phyloP scores from a whole-genome alignment of 2,888 invertebrate species.

The Ectropis crepuscularia region DNA sequence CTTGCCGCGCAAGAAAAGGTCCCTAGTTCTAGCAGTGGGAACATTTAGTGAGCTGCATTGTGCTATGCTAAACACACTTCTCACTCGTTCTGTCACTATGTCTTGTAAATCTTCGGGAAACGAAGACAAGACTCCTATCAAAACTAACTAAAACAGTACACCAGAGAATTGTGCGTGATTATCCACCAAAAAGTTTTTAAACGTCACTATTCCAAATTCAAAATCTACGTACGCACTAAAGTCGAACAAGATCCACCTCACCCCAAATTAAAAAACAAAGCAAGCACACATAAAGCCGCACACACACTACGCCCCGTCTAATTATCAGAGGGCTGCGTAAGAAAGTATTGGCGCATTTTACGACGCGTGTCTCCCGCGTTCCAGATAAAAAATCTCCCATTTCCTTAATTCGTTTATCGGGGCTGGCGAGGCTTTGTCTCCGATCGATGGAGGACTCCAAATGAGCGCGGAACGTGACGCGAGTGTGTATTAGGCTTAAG shows the following conservation, averaged over 20 bases:
- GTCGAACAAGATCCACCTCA: conserved; percentile 2
- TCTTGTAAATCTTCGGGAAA: too few relatives aligned
- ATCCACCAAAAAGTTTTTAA: too few relatives aligned
- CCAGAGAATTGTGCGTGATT: too few relatives aligned
- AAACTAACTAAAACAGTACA: too few relatives aligned
- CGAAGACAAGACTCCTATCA: too few relatives aligned
- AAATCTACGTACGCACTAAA: conserved; percentile 3
- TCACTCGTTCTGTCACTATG: too few relatives aligned
- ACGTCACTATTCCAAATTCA: not conserved
- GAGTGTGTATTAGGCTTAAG: conserved; percentile 80
- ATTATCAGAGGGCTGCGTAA: conserved; percentile 84
- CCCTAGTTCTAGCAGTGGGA: too few relatives aligned
- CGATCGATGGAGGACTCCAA: conserved; percentile 83
- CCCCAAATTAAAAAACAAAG: conserved; percentile 77
- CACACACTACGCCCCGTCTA: conserved; percentile 74
- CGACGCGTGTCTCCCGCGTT: conserved; percentile 78
- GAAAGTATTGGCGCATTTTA: conserved; percentile 84
- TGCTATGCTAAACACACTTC: too few relatives aligned
- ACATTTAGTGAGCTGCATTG: too few relatives aligned
- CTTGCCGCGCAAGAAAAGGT: too few relatives aligned
- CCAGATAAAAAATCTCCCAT: conserved; percentile 85
- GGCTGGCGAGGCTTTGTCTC: conserved; percentile 82
- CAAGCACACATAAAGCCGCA: conserved; percentile 61
- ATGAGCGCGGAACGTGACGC: conserved; percentile 81
- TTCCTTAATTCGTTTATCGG: conserved; percentile 85